Base-by-base conservation (phyloP, 2,797 vertebrate genomes). In the Lepidocolaptes lacrymiger region DNA sequence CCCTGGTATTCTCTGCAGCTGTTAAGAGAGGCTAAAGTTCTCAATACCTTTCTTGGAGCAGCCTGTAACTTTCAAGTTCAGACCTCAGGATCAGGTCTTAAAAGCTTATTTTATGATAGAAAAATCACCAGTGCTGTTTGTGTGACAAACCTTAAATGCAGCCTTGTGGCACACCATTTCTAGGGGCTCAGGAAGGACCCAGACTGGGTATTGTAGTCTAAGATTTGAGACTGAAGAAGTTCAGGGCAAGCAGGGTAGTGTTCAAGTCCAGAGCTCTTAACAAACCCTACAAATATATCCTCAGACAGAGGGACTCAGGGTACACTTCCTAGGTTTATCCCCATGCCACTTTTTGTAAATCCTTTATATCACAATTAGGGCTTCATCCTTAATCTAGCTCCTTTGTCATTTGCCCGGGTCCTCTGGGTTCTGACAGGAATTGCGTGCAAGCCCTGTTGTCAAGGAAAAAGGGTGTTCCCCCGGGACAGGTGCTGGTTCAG, bases 111-210 rank as follows among this genome's bases (percentile, higher is more conserved):
- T 71, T 64, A 36, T 0, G 4, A 14, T 0, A 64, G 48, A 80
- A 74, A 49, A 74, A 72, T 39, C 62, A 74, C 10, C 21, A 27
- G 0, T 2, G 1, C 7, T 77, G 14, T 56, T 88, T 27, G 9
- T 55, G 39, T 0, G 0, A 52, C 1, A 19, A 52, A 8, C 6
- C 37, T 82, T 66, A 79, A 78, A 30, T 6, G 2, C 19, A 54
- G 7, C 28, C 19, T 74, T 76, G 86, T 49, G 28, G 64, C 21
- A 9, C 18, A n/a, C 6, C 10, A 28, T 61, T 78, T 81, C 18
- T 17, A 43, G 17, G 32, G 18, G 9, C 14, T 94, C 32, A 43
- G 39, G 19, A 75, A 78, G 6, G 67, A 61, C 8, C 7, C 12
- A 76, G 41, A 8, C 6, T 61, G 28, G 12, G 23, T 7, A 21